Evolutionary conservation across 1,140 invertebrate genomes (phyloP).

Genomic region (Neuroterus valhalla): DNA sequence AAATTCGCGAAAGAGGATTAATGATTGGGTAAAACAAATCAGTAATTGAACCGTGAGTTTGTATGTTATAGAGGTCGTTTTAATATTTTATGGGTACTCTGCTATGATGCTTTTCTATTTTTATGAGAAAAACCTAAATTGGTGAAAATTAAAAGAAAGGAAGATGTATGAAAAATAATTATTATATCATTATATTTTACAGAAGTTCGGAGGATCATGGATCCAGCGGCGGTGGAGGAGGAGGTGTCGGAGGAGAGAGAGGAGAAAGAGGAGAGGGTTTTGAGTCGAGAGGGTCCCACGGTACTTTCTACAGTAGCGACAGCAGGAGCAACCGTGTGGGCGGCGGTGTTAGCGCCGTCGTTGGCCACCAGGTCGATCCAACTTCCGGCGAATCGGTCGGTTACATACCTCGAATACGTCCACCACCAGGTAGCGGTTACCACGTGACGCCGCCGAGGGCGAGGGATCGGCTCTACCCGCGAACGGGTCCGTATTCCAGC

Average conservation of each 20-base stretch:
- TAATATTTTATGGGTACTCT: no score
- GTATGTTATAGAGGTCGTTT: no score
- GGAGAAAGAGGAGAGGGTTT: constrained; percentile 63
- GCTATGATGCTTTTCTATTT: neutral
- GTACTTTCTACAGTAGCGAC: constrained; percentile 66
- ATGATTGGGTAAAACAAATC: no score
- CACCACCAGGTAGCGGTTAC: constrained; percentile 65
- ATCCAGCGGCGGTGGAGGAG: constrained; percentile 53
- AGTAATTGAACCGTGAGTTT: no score
- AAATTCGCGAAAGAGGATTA: no score
- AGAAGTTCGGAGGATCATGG: constrained; percentile 71
- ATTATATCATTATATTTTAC: constrained; percentile 41
- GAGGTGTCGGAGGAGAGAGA: constrained; percentile 45
- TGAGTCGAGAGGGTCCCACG: constrained; percentile 69
- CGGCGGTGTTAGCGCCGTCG: constrained; percentile 62
- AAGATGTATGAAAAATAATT: neutral
- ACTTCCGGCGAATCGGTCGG: constrained; percentile 64
- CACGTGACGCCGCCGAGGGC: constrained; percentile 73
- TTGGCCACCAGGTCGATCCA: constrained; percentile 64
- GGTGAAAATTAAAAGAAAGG: constrained; percentile 12
- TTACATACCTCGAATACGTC: constrained; percentile 67
- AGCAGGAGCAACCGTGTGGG: constrained; percentile 63
- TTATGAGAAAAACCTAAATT: neutral
- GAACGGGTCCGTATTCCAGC: constrained; percentile 65
- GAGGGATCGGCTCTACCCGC: constrained; percentile 71